Evolutionary conservation across 2,113 vertebrate genomes (phyloP).

Genomic region (Tenrec ecaudatus): DNA sequence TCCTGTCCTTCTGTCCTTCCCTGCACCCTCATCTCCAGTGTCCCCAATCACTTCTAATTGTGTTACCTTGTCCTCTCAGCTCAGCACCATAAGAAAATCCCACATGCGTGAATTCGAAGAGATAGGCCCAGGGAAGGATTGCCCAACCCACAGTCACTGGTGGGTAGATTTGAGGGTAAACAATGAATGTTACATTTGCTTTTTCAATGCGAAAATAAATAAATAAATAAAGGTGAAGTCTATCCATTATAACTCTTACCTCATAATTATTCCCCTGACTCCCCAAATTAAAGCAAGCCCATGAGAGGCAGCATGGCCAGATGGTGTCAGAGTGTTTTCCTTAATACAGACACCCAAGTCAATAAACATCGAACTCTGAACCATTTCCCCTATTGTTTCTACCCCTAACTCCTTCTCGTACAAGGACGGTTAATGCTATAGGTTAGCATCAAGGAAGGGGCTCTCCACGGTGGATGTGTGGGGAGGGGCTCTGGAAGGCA

Average conservation of each 20-base stretch:
- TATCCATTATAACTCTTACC: not conserved
- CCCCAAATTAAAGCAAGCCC: not conserved
- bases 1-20: not conserved
- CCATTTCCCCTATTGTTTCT: not conserved
- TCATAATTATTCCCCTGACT: not conserved
- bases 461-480: rapidly evolving
- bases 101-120: not conserved
- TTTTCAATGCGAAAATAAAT: not conserved
- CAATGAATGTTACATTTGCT: not conserved
- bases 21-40: not conserved
- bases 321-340: not conserved
- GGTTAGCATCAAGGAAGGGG: not conserved
- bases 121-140: too few relatives aligned
- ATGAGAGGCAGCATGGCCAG: not conserved
- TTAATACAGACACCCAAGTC: not conserved
- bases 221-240: not conserved
- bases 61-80: not conserved
- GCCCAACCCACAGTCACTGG: not conserved
- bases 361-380: not conserved
- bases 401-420: not conserved
- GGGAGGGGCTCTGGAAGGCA: rapidly evolving
- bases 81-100: not conserved
- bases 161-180: not conserved
- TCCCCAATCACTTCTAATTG: not conserved
- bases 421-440: not conserved